Evolutionary conservation across 2,888 invertebrate genomes (phyloP).

Genomic region (Monoplex corrugatus): DNA sequence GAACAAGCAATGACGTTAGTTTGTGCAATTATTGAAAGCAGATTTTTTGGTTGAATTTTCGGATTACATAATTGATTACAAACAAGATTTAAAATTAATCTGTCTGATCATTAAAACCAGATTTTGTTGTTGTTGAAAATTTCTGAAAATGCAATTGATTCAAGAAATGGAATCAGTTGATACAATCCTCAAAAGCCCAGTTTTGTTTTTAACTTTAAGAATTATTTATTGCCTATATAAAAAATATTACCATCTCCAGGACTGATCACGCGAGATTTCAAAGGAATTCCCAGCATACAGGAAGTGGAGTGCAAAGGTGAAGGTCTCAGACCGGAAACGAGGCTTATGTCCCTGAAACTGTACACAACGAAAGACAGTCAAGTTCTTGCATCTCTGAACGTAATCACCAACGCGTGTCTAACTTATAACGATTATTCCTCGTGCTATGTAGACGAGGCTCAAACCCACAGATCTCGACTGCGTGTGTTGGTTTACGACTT

Average conservation of each 20-base stretch:
- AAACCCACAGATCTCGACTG: conserved; percentile 10
- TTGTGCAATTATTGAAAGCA: too few species aligned
- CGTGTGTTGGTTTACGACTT: conserved; percentile 31
- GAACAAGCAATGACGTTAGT: too few species aligned
- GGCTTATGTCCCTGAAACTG: conserved; percentile 24
- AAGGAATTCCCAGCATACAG: conserved; percentile 42
- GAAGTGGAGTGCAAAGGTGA: conserved; percentile 47
- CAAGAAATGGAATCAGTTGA: too few species aligned
- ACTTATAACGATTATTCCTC: conserved; percentile 37
- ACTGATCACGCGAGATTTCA: conserved; percentile 22
- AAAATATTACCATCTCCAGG: too few species aligned
- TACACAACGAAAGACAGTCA: neutral
- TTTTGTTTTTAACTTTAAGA: too few species aligned
- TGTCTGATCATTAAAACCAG: too few species aligned
- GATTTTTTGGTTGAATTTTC: too few species aligned
- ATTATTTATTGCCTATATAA: neutral
- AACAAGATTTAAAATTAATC: too few species aligned
- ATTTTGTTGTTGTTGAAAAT: too few species aligned
- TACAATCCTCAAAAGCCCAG: too few species aligned
- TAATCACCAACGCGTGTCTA: neutral
- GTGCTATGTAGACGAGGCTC: conserved; percentile 3
- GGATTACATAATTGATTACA: too few species aligned
- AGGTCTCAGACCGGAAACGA: neutral
- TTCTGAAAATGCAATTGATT: too few species aligned
- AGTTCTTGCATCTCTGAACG: conserved; percentile 8